Evolutionary conservation across 2,888 invertebrate species (phyloP).

Genomic region (Meloe dianella): DNA sequence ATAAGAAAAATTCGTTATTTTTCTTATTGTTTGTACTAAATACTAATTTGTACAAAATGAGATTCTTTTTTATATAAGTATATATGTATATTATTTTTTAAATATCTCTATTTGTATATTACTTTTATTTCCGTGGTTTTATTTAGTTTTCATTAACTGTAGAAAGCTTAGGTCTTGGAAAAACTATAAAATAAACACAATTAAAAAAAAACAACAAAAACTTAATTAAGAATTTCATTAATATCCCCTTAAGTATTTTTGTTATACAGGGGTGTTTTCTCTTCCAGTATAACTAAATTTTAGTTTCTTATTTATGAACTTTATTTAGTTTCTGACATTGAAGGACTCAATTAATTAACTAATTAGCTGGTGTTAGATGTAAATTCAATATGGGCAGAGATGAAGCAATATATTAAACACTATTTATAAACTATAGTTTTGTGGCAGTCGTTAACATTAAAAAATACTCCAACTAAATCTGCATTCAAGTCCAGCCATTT

Average conservation of each 20-base stretch:
- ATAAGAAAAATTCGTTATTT: slow-evolving; percentile 17
- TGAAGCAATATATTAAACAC: too few relatives aligned
- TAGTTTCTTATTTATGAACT: too few relatives aligned
- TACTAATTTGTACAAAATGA: slow-evolving; percentile 29
- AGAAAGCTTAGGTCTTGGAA: slow-evolving; percentile 26
- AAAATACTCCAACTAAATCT: too few relatives aligned
- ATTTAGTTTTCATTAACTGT: slow-evolving; percentile 26
- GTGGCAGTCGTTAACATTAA: too few relatives aligned
- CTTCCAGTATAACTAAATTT: too few relatives aligned
- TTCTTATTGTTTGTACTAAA: neutral
- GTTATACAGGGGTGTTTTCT: too few relatives aligned
- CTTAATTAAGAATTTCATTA: neutral
- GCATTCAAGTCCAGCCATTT: too few relatives aligned
- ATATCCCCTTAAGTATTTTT: neutral
- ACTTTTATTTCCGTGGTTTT: slow-evolving; percentile 6
- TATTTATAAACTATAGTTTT: too few relatives aligned
- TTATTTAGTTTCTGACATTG: too few relatives aligned
- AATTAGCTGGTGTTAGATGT: too few relatives aligned
- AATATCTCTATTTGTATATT: slow-evolving; percentile 21
- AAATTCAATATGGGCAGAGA: too few relatives aligned
- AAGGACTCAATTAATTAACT: too few relatives aligned
- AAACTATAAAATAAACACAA: slow-evolving; percentile 19
- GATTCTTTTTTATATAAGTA: slow-evolving; percentile 28
- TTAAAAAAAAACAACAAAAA: neutral
- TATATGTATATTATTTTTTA: slow-evolving; percentile 22